Evolutionary conservation across 1,140 invertebrate species (phyloP), one percentile per base, ranked within the genome.

Genomic region (Solenopsis fugax): DNA sequence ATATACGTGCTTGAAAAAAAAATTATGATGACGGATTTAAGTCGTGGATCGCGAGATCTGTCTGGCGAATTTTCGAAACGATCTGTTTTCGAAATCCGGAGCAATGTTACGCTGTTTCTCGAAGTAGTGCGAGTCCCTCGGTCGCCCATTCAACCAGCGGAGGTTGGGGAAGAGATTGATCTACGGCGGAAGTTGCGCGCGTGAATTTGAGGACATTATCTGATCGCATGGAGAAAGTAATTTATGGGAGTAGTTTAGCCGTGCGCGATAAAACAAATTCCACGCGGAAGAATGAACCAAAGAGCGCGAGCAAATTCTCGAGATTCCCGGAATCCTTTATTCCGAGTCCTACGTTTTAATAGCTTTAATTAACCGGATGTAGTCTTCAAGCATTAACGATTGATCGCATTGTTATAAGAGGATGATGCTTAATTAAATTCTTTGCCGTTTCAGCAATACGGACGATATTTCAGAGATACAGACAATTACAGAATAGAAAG

Each of bases 161-260:
- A 76, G 81, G 58, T 58, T 56, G 54, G 60, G 48, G 50, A 77
- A 87, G 89, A 85, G 86, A 90, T 90, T 94, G 93, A 93, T 93
- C 88, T 94, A 94, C 88, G 92, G 89, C 85, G 91, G 87, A 94
- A 94, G 93, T 94, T 94, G 87, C 85, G 88, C 87, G 88, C 84
- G 93, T 88, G 91, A 92, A 94, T 93, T 94, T 92, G 93, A 93
- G 86, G 91, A 94, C 93, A 93, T 92, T 94, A 94, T 94, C 93
- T 94, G 90, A 89, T 91, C 88, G 91, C 90, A 91, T 90, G 75
- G 85, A 69, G 78, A 81, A 89, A 72, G 89, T 90, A 92, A 94
- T 94, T 94, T 92, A 94, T 93, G 90, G 89, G 58, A 85, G 86
- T 92, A 93, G 91, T 93, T 93, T 93, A 75, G 80, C 56, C 45